Percentiles rank a stretch among this genome's conserved stretches.
These are phyloP conservation scores for Semotilus atromaculatus DNA, from an alignment of 2,797 vertebrate genomes.

Conservation along the genomic window DNA sequence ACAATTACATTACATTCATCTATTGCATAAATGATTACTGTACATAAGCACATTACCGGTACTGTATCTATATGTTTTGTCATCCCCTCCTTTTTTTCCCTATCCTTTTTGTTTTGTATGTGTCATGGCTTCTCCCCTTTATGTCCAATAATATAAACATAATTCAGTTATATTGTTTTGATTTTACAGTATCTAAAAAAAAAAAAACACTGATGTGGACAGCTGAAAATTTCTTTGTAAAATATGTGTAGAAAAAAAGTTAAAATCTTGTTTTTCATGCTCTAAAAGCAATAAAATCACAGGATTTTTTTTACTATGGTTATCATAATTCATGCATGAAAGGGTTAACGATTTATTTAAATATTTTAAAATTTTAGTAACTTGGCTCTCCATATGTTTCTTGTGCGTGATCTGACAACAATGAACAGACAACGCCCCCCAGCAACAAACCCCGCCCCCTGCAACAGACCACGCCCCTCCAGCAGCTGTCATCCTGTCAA, in stretches of 20 bases:
- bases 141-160: too few species aligned
- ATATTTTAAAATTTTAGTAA: background rate
- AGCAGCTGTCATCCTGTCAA: conserved; percentile 91
- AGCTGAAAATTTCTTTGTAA: background rate
- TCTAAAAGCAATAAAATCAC: background rate
- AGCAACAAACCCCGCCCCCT: conserved; percentile 60
- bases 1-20: background rate
- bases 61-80: background rate
- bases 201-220: background rate
- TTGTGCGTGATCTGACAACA: background rate
- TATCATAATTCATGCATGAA: background rate
- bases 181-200: too few species aligned
- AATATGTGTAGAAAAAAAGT: background rate
- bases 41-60: background rate
- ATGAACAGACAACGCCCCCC: conserved; percentile 17
- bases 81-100: background rate
- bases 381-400: background rate
- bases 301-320: background rate
- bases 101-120: background rate
- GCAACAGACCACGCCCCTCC: conserved; percentile 78
- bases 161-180: background rate
- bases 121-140: too few species aligned
- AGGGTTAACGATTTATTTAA: background rate
- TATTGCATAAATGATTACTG: background rate
- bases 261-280: background rate